A percentile compares a stretch with the other conserved stretches of the same genome.
phyloP scores from a whole-genome alignment of 1,140 invertebrate genomes.

The Microvelia longipes region DNA sequence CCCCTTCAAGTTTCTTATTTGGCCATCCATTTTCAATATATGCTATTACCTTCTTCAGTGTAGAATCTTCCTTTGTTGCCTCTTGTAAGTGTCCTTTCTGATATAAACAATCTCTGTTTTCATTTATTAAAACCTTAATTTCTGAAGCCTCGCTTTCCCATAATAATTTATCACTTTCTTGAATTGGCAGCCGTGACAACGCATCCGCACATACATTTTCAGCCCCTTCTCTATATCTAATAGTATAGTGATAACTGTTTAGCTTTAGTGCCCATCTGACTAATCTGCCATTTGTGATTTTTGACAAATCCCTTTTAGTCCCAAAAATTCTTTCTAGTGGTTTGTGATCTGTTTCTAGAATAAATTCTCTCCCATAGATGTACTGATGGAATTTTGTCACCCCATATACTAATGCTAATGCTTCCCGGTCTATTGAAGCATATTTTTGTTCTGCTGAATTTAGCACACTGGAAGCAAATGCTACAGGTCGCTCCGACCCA shows the following conservation, averaged over 20 bases:
- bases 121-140: not conserved
- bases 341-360: slow-evolving; percentile 34
- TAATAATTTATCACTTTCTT: not conserved
- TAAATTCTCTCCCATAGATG: slow-evolving; percentile 35
- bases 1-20: not conserved
- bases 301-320: slow-evolving; percentile 6
- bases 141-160: not conserved
- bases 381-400: slow-evolving; percentile 38
- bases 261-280: slow-evolving; percentile 20
- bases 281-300: not conserved
- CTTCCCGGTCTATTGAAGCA: slow-evolving; percentile 37
- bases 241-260: slow-evolving; percentile 26
- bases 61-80: not conserved
- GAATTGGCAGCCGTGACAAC: slow-evolving; percentile 21
- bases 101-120: not conserved
- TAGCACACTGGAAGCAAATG: slow-evolving; percentile 32
- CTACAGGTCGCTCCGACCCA: slow-evolving; percentile 28
- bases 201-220: slow-evolving; percentile 24
- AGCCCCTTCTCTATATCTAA: slow-evolving; percentile 23
- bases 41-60: not conserved
- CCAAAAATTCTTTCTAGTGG: slow-evolving; percentile 33
- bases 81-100: not conserved
- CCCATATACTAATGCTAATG: slow-evolving; percentile 34
- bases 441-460: slow-evolving; percentile 33
- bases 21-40: not conserved